Evolutionary conservation across 2,797 vertebrate genomes (phyloP), one percentile per base, ranked within the genome.

Genomic region (Molossus molossus): DNA sequence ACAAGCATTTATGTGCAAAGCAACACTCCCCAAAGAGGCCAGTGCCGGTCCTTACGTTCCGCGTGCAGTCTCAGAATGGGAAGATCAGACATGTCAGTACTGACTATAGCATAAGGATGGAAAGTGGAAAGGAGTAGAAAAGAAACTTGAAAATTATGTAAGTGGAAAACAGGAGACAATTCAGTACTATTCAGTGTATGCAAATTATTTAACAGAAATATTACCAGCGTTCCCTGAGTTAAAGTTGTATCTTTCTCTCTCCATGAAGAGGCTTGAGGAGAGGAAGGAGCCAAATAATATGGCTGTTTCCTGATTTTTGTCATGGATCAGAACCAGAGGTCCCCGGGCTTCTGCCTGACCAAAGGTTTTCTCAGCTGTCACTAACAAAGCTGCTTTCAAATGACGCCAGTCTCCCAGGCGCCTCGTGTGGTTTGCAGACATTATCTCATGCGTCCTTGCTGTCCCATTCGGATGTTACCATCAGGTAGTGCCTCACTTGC

Each of bases 351-450:
- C 96, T 97, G 95, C 96, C 87, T 96, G 80, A 69, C 67, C 2
- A 20, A 50, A 88, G 90, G 60, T 96, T 97, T 91, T 96, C 94
- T 96, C 93, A 90, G 94, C 95, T 97, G 96, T 92, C 95, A 65
- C 72, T 58, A 67, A 95, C 33, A 13, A 55, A 91, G 85, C 64
- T 96, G 92, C 83, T 94, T 93, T 96, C 88, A 96, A 96, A 91
- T 37, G 89, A 55, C 23, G 9, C 76, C 53, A 13, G 84, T 95
- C 94, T 97, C 95, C 90, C 91, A 72, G 94, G 82, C 95, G 70
- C 37, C 82, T 33, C 5, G 77, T 91, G 72, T 91, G 11, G 53
- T 90, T 90, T 57, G 67, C 77, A 97, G 97, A 97, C 95, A 93
- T 96, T 91, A 97, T 96, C 86, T 97, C 97, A 97, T 95, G 80